Percentiles rank a stretch among this genome's conserved stretches.
These are phyloP conservation scores for Amphipoea lucens DNA, from an alignment of 2,888 invertebrate species.

Conservation along the genomic window DNA sequence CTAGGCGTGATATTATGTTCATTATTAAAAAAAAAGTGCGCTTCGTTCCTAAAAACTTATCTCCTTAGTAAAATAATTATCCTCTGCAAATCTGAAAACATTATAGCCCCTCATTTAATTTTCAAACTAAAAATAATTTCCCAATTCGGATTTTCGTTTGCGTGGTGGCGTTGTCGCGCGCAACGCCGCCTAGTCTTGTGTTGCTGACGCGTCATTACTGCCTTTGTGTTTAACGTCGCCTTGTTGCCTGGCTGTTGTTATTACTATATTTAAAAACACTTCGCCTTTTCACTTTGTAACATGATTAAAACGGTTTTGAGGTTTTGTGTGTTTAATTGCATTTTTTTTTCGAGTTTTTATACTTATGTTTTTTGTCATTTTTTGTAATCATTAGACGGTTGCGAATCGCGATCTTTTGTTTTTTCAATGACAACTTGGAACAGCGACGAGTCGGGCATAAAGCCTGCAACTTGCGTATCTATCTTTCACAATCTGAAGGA, in stretches of 20 bases:
- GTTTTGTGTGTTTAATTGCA: conserved; percentile 19
- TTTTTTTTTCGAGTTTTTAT: neutral
- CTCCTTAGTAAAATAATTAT: neutral
- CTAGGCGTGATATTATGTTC: neutral
- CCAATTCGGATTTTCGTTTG: conserved; percentile 17
- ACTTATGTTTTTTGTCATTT: neutral
- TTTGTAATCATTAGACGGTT: neutral
- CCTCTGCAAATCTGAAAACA: neutral
- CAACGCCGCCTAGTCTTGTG: conserved; percentile 49
- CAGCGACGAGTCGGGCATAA: neutral
- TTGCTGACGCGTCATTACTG: conserved; percentile 65
- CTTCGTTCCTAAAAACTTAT: neutral
- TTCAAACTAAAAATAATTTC: conserved; percentile 25
- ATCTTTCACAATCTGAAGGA: neutral
- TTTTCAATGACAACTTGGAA: too few species aligned
- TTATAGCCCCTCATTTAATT: conserved; percentile 19
- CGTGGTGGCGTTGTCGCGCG: conserved; percentile 36
- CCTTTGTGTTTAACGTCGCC: conserved; percentile 53
- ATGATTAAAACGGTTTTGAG: conserved; percentile 40
- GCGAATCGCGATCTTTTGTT: neutral
- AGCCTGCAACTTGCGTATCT: neutral
- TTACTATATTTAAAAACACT: conserved; percentile 54
- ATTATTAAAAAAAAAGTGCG: neutral
- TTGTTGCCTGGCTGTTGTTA: conserved; percentile 42
- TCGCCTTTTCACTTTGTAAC: conserved; percentile 37